A percentile compares a stretch with the other conserved stretches of the same genome.
These are phyloP conservation scores for Lynx canadensis DNA, from an alignment of 2,113 vertebrate genomes.

Conservation along the genomic window DNA sequence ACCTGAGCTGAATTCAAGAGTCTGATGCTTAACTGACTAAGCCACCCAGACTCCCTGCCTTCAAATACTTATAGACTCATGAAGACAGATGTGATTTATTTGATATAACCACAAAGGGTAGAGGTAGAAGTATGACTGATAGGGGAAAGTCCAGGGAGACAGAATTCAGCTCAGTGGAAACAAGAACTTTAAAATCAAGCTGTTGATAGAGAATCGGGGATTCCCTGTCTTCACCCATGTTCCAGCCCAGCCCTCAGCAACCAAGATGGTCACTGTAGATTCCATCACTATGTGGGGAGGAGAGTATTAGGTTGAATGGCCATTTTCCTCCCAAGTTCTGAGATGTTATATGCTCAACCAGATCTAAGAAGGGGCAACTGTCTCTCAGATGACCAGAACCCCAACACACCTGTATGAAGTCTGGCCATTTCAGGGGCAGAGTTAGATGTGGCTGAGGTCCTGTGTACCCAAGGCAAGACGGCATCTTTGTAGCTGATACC, in stretches of 20 bases:
- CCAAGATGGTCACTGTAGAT: neutral
- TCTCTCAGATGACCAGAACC: neutral
- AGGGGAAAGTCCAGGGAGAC: neutral
- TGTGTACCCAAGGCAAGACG: neutral
- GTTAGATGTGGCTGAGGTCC: neutral
- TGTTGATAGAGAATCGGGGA: neutral
- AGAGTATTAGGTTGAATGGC: neutral
- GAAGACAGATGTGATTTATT: neutral
- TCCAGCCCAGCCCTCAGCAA: neutral
- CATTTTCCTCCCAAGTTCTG: neutral
- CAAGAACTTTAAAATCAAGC: neutral
- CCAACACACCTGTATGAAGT: fast-evolving
- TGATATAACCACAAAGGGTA: neutral
- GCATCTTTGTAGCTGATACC: neutral
- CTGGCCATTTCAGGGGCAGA: neutral
- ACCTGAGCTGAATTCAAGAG: too few species aligned
- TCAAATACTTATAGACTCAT: neutral
- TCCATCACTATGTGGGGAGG: neutral
- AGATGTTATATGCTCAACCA: neutral
- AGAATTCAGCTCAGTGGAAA: neutral
- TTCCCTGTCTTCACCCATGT: neutral
- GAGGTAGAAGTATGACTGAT: fast-evolving
- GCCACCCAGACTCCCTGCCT: neutral
- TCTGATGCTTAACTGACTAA: too few species aligned
- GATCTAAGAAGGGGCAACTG: neutral